A percentile compares a stretch with the other conserved stretches of the same genome.
Evolutionary conservation across 1,140 invertebrate species (phyloP).

Genomic region (Portunus trituberculatus): DNA sequence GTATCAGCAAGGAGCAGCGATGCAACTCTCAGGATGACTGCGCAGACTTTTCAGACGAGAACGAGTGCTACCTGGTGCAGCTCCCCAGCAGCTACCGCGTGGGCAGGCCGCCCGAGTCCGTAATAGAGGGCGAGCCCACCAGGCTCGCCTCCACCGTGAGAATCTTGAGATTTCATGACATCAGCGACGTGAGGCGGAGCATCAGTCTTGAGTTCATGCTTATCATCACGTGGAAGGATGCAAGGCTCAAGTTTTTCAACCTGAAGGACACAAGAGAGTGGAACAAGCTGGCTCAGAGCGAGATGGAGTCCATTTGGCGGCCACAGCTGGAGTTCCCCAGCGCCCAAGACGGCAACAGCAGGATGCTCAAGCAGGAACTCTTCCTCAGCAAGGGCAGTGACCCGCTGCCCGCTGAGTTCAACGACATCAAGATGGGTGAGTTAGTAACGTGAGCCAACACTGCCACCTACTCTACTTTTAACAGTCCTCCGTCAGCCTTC

Average conservation of each 20-base stretch:
- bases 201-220: slow-evolving; percentile 63
- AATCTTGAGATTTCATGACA: slow-evolving; percentile 61
- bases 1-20: slow-evolving; percentile 66
- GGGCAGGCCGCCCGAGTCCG: slow-evolving; percentile 50
- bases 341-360: slow-evolving; percentile 63
- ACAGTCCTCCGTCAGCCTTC: neutral
- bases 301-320: slow-evolving; percentile 61
- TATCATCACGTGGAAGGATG: slow-evolving; percentile 62
- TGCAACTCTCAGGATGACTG: slow-evolving; percentile 73
- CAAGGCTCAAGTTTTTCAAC: slow-evolving; percentile 68
- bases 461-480: neutral
- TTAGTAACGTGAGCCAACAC: neutral
- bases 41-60: slow-evolving; percentile 71
- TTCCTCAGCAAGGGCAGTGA: slow-evolving; percentile 41
- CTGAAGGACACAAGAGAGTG: slow-evolving; percentile 64
- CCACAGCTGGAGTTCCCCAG: slow-evolving; percentile 65
- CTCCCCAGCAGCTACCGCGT: slow-evolving; percentile 59
- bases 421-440: slow-evolving; percentile 69
- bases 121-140: neutral
- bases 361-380: slow-evolving; percentile 54
- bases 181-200: slow-evolving; percentile 66
- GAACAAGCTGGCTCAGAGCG: slow-evolving; percentile 46
- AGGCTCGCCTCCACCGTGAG: slow-evolving; percentile 29
- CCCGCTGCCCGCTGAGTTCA: slow-evolving; percentile 61
- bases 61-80: slow-evolving; percentile 56